Conservation (phyloP, 1,140 invertebrate genomes). For the Tetragnatha versicolor region DNA sequence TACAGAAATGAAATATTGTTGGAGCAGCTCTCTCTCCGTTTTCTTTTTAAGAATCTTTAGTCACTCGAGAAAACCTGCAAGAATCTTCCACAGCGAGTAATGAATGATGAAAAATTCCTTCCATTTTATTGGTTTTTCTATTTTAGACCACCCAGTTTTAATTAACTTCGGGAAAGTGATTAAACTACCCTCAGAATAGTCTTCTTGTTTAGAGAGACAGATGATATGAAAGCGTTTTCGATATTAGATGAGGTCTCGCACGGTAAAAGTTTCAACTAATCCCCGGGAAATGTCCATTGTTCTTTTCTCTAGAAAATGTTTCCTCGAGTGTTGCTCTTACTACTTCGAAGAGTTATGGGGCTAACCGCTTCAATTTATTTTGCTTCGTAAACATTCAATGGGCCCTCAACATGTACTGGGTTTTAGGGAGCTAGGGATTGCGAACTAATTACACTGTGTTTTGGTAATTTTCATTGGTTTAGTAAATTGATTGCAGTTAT, state of each 20-base stretch:
- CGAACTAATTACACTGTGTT: too few relatives aligned
- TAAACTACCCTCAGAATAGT: not conserved
- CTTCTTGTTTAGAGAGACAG: not conserved
- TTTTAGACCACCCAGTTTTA: slow-evolving; percentile 33
- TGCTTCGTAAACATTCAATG: not conserved
- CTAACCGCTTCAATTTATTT: slow-evolving; percentile 39
- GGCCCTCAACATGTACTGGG: too few relatives aligned
- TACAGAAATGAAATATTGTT: too few relatives aligned
- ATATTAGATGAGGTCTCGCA: not conserved
- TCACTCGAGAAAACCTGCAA: not conserved
- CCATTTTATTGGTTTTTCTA: slow-evolving; percentile 19
- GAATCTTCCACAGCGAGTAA: not conserved
- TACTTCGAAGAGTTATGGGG: too few relatives aligned
- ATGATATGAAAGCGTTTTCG: too few relatives aligned
- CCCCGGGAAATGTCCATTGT: slow-evolving; percentile 4
- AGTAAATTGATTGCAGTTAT: too few relatives aligned
- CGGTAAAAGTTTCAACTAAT: not conserved
- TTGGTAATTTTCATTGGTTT: too few relatives aligned
- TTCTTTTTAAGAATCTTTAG: not conserved
- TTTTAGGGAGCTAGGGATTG: too few relatives aligned
- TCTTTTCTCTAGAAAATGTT: too few relatives aligned
- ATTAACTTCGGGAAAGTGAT: slow-evolving; percentile 17
- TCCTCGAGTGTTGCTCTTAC: too few relatives aligned
- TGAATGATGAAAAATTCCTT: slow-evolving; percentile 3
- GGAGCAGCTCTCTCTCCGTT: too few relatives aligned